A percentile compares a stretch with the other conserved stretches of the same genome.
Conservation (phyloP, 2,113 vertebrate species). For the Vanacampus margaritifer region DNA sequence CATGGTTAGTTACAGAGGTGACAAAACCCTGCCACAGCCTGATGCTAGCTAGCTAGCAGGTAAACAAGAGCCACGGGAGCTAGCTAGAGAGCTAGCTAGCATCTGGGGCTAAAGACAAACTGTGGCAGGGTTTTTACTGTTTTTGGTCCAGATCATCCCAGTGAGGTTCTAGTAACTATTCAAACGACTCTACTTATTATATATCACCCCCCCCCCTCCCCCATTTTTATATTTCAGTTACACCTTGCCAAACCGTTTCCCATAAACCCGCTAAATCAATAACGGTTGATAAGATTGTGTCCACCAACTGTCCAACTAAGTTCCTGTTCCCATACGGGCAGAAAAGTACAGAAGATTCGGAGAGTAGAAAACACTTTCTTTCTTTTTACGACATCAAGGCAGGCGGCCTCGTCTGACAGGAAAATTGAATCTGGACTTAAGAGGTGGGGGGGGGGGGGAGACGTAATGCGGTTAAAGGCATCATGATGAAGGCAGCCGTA, state of each 20-base stretch:
- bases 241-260: slow-evolving; percentile 1
- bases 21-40: no score
- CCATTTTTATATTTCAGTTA: not conserved
- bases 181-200: no score
- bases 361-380: slow-evolving; percentile 35
- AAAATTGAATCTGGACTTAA: slow-evolving; percentile 67
- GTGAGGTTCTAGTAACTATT: no score
- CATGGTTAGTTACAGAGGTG: no score
- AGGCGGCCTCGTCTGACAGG: slow-evolving; percentile 52
- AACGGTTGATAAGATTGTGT: slow-evolving; percentile 4
- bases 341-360: slow-evolving; percentile 15
- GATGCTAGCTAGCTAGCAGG: no score
- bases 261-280: slow-evolving; percentile 1
- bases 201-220: no score
- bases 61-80: no score
- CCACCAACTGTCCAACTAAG: slow-evolving; percentile 33
- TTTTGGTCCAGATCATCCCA: no score
- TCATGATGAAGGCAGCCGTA: slow-evolving; percentile 65
- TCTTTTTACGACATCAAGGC: slow-evolving; percentile 32
- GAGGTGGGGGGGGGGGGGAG: slow-evolving; percentile 26
- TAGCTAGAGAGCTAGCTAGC: no score
- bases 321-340: slow-evolving; percentile 50
- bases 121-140: no score
- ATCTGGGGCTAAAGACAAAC: no score
- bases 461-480: slow-evolving; percentile 64